phyloP scores from a whole-genome alignment of 2,888 invertebrate genomes.

The Kryphioiulus occultus region DNA sequence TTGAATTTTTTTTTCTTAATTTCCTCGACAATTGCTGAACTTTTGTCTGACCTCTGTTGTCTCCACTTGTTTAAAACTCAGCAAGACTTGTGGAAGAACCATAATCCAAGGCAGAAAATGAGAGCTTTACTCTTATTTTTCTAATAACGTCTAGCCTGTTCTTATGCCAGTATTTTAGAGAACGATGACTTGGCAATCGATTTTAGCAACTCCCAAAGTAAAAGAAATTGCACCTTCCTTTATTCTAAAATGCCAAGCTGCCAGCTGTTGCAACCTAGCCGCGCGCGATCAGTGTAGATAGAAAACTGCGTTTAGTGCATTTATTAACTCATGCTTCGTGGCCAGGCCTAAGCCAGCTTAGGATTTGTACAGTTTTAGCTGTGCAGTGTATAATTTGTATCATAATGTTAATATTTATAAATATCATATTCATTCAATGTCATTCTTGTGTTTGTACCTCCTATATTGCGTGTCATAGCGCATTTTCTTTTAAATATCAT shows the following conservation, averaged over 20 bases:
- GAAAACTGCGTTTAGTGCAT: background rate
- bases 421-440: conserved; percentile 33
- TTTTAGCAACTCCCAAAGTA: background rate
- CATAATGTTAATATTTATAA: conserved; percentile 45
- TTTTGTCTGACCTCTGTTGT: background rate
- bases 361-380: conserved; percentile 44
- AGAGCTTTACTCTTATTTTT: background rate
- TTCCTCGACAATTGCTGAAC: background rate
- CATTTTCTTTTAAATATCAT: background rate
- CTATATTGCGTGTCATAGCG: background rate
- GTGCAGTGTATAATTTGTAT: conserved; percentile 44
- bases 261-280: background rate
- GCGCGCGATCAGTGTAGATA: conserved; percentile 35
- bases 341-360: conserved; percentile 27
- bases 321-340: conserved; percentile 27
- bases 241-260: background rate
- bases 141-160: background rate
- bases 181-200: background rate
- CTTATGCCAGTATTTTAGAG: background rate
- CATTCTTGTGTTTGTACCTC: background rate
- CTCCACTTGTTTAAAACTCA: background rate
- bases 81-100: background rate
- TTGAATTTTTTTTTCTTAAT: too few species aligned
- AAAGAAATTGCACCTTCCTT: background rate
- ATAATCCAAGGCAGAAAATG: background rate